Evolutionary conservation across 2,797 vertebrate genomes (phyloP).

Genomic region (Acrossocheilus fasciatus): DNA sequence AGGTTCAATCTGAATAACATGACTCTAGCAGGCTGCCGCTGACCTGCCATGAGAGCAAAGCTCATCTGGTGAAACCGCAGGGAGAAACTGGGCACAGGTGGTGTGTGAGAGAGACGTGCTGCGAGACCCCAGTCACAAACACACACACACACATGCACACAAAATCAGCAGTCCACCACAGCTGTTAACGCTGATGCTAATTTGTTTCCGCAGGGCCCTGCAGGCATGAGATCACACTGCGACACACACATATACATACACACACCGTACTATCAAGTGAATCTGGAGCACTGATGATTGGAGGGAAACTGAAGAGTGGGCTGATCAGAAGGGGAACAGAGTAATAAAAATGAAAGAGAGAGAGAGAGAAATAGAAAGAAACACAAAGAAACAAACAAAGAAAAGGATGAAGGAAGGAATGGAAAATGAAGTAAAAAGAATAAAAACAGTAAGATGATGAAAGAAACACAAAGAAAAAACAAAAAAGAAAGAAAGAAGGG

Average conservation of each 20-base stretch:
- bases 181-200: constrained; percentile 63
- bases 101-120: constrained; percentile 56
- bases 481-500: not conserved
- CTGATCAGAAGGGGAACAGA: not conserved
- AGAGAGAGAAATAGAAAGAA: too few species aligned
- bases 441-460: not conserved
- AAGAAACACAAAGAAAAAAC: too few species aligned
- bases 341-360: not conserved
- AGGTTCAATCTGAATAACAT: constrained; percentile 13
- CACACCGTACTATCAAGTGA: not conserved
- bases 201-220: constrained; percentile 60
- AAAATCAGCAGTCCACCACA: constrained; percentile 50
- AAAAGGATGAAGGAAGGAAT: too few species aligned
- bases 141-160: constrained; percentile 57
- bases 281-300: not conserved
- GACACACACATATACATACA: constrained; percentile 12
- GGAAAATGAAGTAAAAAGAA: not conserved
- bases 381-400: not conserved
- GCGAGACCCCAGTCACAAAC: constrained; percentile 52
- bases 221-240: constrained; percentile 46
- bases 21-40: constrained; percentile 33
- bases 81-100: constrained; percentile 56
- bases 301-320: constrained; percentile 1
- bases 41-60: constrained; percentile 41
- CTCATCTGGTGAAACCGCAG: constrained; percentile 55